Conservation (phyloP, 1,140 invertebrate species). For the Acromyrmex charruanus region DNA sequence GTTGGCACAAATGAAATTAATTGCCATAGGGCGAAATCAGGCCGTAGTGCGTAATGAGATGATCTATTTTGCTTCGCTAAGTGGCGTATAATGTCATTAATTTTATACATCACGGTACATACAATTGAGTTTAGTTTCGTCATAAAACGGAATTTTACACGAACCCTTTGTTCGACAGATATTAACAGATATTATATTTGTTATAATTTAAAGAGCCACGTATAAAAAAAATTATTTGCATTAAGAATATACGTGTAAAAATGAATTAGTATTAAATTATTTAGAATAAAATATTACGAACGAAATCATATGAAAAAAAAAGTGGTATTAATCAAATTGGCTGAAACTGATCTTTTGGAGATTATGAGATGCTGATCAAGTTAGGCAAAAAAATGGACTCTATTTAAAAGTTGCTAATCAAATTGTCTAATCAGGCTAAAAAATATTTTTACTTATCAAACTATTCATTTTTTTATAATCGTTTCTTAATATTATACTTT, state of each 20-base stretch:
- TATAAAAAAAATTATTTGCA: background rate
- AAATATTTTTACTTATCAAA: too few relatives aligned
- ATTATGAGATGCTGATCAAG: too few relatives aligned
- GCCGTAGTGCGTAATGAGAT: constrained; percentile 30
- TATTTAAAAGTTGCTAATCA: too few relatives aligned
- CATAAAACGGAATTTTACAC: background rate
- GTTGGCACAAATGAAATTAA: constrained; percentile 43
- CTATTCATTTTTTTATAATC: too few relatives aligned
- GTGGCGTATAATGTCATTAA: constrained; percentile 36
- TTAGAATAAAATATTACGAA: background rate
- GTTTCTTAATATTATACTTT: too few relatives aligned
- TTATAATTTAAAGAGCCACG: background rate
- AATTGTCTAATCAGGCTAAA: too few relatives aligned
- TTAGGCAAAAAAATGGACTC: too few relatives aligned
- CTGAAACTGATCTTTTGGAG: too few relatives aligned
- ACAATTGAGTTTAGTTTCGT: constrained; percentile 1
- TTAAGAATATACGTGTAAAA: background rate
- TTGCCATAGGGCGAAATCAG: constrained; percentile 17
- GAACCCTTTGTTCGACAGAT: background rate
- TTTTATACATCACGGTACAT: background rate
- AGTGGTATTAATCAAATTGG: too few relatives aligned
- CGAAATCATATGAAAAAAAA: too few relatives aligned
- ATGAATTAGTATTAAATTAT: background rate
- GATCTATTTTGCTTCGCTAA: constrained; percentile 24
- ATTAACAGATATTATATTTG: background rate